phyloP scores from a whole-genome alignment of 2,113 vertebrate genomes.

The Salminus brasiliensis region DNA sequence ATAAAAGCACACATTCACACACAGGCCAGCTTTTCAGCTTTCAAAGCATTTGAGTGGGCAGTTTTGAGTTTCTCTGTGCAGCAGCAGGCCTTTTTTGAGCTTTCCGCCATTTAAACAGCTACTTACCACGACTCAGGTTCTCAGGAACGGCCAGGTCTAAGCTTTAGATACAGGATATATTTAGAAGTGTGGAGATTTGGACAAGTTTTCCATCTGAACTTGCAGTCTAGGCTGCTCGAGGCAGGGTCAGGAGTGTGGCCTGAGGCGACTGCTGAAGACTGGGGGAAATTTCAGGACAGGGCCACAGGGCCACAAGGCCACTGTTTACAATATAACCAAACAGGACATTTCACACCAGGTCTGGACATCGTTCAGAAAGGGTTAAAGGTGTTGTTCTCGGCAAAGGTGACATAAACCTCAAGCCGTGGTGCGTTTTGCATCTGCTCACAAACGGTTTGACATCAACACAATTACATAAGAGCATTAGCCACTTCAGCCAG shows the following conservation, averaged over 20 bases:
- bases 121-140: neutral
- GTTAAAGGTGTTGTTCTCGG: neutral
- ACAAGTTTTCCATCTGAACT: neutral
- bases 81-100: neutral
- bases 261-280: neutral
- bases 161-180: no score
- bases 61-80: neutral
- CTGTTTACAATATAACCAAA: neutral
- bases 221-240: neutral
- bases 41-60: neutral
- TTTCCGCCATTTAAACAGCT: neutral
- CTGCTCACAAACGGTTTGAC: constrained; percentile 19
- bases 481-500: neutral
- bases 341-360: neutral
- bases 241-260: neutral
- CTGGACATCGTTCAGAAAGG: neutral
- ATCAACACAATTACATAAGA: constrained; percentile 36
- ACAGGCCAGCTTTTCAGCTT: neutral
- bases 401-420: neutral
- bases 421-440: neutral
- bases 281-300: neutral
- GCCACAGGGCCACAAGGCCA: neutral
- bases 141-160: neutral
- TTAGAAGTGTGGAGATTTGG: neutral
- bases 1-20: neutral